Evolutionary conservation across 1,140 invertebrate genomes (phyloP), one percentile per base, ranked within the genome.

Genomic region (Archegozetes longisetosus): DNA sequence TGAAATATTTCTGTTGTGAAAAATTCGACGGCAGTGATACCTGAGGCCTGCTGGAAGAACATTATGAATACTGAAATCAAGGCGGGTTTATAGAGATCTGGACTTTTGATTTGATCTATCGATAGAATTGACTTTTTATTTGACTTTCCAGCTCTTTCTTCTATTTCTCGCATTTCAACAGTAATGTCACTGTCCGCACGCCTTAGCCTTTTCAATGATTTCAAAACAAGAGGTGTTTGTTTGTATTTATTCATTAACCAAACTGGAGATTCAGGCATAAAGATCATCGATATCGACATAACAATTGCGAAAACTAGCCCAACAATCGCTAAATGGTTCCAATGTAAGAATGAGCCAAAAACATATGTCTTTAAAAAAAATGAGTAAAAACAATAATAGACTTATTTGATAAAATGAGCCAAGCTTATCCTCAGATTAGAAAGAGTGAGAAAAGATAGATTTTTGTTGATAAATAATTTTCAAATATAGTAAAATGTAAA

Each of bases 1-100:
- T 65, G 73, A 71, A 95, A 95, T 54, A 96, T 92, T 50, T 75
- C 75, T 14, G 84, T 84, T 0, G 88, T 86, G 69, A 95, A 94
- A 70, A 93, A 94, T 64, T 94, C 88, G 25, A 93, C 83, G 2
- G 88, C 88, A 66, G 92, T 93, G 64, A 91, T 90, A 25, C 90
- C 91, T 64, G 83, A 88, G 60, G 92, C 73, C 71, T 95, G 90
- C 76, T 94, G 90, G 77, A 94, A 88, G 68, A 88, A 82, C 89
- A 94, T 92, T 27, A 94, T 75, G 2, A 85, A 84, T 4, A 94
- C 70, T 0, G 84, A 82, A 47, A 93, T 85, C 0, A 82, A 67
- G 17, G 92, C 69, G 0, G 87, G 83, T 64, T 82, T 84, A 12
- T 84, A 64, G 66, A 90, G 81, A 58, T 75, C 76, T 4, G 72